Percentiles rank a stretch among this genome's conserved stretches.
Conservation (phyloP, 2,888 invertebrate species). For the Pollenia amentaria region DNA sequence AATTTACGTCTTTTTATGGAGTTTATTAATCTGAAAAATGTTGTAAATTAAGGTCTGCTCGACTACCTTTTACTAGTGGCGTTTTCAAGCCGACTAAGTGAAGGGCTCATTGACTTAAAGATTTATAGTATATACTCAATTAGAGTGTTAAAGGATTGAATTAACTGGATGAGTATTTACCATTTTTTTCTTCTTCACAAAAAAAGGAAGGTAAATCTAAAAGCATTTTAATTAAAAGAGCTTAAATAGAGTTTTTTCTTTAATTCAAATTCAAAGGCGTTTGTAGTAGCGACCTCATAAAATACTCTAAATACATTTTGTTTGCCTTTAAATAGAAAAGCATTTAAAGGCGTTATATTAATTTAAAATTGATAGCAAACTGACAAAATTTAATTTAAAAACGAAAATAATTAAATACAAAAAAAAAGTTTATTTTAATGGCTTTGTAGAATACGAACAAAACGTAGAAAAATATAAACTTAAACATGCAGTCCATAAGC, state of each 20-base stretch:
- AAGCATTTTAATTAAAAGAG: neutral
- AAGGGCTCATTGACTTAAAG: constrained; percentile 24
- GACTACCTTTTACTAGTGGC: constrained; percentile 16
- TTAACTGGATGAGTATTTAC: constrained; percentile 4
- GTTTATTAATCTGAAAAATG: constrained; percentile 53
- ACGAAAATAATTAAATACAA: constrained; percentile 20
- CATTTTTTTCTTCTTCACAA: neutral
- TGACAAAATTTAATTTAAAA: constrained; percentile 33
- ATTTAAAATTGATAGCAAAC: constrained; percentile 39
- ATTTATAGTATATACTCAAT: constrained; percentile 13
- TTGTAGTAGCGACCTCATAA: neutral
- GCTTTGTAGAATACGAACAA: neutral
- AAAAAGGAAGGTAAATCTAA: neutral
- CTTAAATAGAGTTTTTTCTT: neutral
- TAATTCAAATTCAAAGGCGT: neutral
- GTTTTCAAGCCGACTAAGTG: neutral
- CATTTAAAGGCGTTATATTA: constrained; percentile 47
- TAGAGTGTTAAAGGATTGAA: constrained; percentile 8
- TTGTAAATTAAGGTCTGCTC: constrained; percentile 48
- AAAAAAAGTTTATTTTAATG: neutral
- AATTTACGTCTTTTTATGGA: constrained; percentile 29
- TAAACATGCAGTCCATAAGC: neutral
- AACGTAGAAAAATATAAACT: neutral
- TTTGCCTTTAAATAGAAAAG: constrained; percentile 2
- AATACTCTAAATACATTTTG: neutral